Base-by-base conservation (phyloP, 1,140 invertebrate genomes). In the Pemphigus obesinymphae region DNA sequence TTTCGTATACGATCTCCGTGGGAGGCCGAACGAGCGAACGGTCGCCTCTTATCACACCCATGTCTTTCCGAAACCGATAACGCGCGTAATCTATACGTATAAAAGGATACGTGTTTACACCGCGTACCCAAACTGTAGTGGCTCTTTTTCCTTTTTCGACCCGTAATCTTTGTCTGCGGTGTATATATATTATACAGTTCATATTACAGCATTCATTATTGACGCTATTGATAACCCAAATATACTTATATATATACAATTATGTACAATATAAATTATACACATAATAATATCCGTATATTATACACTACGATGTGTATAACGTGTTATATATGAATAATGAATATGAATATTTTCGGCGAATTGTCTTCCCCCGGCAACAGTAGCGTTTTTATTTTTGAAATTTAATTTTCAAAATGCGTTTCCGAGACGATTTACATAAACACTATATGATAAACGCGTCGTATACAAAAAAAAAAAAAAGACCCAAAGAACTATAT, bases 41-140 rank as follows among this genome's bases (percentile, higher is more conserved):
- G 37, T 23, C 11, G 37, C 13, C 63, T 7, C 63, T 40, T 43
- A 43, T 43, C 37, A 43, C 63, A 34, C 34, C 66, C 66, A 43
- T 43, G 66, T 70, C 66, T 70, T 70, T 70, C 40, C 37, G 37
- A 70, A 70, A 11, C 0, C 66, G 66, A 70, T 70, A 70, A 11
- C 63, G 13, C 5, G 13, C 23, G 34, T 70, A 70, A 43, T 40
- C 37, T 6, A 43, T 70, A 43, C 17, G 5, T 23, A n/a, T 15
- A 31, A 17, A 61, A 29, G 43, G 43, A 45, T 45, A 45, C 43
- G 43, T 45, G 43, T 45, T 45, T 45, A 45, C 43, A 11, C 43
- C n/a, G 37, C 37, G 8, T 8, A 40, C 37, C 8, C 37, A 8
- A 5, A 3, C 37, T 3, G 37, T 8, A n/a, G 13, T 15, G 45